Percentiles rank a stretch among this genome's conserved stretches.
Conservation (phyloP, 2,797 vertebrate genomes). For the Brotogeris chrysoptera region DNA sequence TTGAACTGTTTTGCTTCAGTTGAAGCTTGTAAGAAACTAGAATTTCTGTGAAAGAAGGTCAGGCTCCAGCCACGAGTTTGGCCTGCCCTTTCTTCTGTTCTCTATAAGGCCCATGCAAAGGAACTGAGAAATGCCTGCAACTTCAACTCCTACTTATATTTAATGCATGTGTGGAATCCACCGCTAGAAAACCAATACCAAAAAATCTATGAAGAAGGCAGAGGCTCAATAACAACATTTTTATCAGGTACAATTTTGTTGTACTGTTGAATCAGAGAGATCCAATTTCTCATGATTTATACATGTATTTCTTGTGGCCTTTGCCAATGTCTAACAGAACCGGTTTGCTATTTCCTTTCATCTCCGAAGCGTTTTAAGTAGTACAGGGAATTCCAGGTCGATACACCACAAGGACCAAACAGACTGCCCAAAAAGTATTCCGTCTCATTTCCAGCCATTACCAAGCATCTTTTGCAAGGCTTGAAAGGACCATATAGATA, state of each 20-base stretch:
- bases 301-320: not conserved
- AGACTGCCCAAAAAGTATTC: not conserved
- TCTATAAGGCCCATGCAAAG: not conserved
- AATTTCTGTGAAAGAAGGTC: not conserved
- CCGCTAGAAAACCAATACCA: not conserved
- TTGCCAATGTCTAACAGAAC: constrained; percentile 23
- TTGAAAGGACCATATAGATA: not conserved
- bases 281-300: constrained; percentile 30
- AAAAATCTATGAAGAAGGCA: not conserved
- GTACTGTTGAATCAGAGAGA: not conserved
- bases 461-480: not conserved
- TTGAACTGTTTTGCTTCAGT: not conserved
- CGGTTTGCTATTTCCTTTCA: constrained; percentile 43
- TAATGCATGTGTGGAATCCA: not conserved
- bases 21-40: not conserved
- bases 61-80: not conserved
- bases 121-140: not conserved
- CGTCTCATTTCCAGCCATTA: not conserved
- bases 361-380: constrained; percentile 3
- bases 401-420: not conserved
- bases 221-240: not conserved
- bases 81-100: not conserved
- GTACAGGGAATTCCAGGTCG: constrained; percentile 24
- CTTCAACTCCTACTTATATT: not conserved
- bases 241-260: not conserved